These are phyloP conservation scores for Scomber scombrus DNA, from an alignment of 2,113 vertebrate genomes.

Conservation along the genomic window DNA sequence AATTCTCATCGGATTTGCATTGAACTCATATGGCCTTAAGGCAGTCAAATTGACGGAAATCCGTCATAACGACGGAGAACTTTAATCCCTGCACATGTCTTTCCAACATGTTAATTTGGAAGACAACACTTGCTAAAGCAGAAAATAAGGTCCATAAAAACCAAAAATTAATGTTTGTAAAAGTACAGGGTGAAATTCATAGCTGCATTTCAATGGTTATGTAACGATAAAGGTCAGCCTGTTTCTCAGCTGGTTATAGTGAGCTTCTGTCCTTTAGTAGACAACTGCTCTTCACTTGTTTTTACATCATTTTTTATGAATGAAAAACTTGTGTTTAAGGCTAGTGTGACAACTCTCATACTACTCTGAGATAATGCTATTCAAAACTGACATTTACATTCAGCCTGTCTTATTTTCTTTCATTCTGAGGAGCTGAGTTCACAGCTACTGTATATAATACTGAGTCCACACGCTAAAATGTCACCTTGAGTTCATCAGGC, in stretches of 20 bases:
- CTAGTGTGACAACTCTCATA: background rate
- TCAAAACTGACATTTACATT: background rate
- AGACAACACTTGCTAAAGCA: background rate
- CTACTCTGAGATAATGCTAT: background rate
- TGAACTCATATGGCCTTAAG: too few species aligned
- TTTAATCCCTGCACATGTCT: background rate
- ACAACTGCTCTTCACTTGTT: background rate
- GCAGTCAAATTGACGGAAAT: too few species aligned
- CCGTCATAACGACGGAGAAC: too few species aligned
- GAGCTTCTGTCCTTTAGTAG: too few species aligned
- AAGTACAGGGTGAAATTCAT: background rate
- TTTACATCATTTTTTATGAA: background rate
- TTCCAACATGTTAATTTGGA: background rate
- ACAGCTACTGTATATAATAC: background rate
- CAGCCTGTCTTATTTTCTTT: background rate
- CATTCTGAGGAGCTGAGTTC: background rate
- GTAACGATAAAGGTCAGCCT: background rate
- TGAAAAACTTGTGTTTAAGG: background rate
- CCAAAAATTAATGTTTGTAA: background rate
- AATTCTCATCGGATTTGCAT: too few species aligned
- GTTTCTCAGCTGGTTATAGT: background rate
- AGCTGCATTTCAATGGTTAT: background rate
- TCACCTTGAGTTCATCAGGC: constrained; percentile 95
- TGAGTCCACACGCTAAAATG: background rate
- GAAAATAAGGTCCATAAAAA: background rate